Percentiles rank a stretch among this genome's conserved stretches.
Evolutionary conservation across 2,888 invertebrate species (phyloP).

Genomic region (Drosophila leonis): DNA sequence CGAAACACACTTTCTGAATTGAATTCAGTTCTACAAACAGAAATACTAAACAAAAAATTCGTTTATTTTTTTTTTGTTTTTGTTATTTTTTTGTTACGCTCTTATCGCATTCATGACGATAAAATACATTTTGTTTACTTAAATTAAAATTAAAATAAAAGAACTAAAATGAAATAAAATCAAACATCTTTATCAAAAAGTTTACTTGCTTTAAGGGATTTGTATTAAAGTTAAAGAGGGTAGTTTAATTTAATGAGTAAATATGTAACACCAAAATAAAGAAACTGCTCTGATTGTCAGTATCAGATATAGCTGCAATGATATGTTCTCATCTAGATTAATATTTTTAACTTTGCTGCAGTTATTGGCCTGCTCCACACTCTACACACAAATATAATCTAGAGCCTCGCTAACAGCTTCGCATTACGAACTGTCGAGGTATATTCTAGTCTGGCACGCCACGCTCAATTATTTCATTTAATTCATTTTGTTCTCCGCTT

Average conservation of each 20-base stretch:
- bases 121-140: constrained; percentile 23
- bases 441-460: background rate
- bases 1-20: constrained; percentile 4
- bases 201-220: background rate
- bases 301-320: no score
- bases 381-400: no score
- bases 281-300: no score
- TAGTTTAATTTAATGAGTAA: background rate
- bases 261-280: background rate
- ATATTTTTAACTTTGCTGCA: no score
- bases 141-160: constrained; percentile 7
- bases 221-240: background rate
- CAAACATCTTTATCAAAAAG: constrained; percentile 16
- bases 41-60: background rate
- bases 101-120: constrained; percentile 26
- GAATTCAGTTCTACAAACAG: background rate
- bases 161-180: constrained; percentile 13
- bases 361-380: no score
- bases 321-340: no score
- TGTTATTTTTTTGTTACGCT: background rate
- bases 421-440: background rate
- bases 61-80: background rate
- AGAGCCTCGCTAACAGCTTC: no score
- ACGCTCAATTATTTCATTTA: background rate
- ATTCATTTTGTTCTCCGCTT: background rate